phyloP scores from a whole-genome alignment of 1,140 invertebrate genomes.

The Orussus abietinus region DNA sequence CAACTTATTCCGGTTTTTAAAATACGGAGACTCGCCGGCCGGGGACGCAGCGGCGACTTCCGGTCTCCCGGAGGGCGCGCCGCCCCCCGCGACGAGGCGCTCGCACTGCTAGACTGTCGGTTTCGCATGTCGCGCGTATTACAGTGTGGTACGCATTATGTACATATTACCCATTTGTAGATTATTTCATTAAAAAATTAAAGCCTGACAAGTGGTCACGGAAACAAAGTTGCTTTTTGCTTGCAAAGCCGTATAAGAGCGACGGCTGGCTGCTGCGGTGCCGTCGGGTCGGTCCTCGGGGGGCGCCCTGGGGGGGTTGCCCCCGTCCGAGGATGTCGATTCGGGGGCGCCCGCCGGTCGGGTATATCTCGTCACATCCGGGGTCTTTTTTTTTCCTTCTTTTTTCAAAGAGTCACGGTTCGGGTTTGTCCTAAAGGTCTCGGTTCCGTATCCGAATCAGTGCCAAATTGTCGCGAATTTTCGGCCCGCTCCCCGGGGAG shows the following conservation, averaged over 20 bases:
- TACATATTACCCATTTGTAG: slow-evolving; percentile 49
- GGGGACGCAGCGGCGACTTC: slow-evolving; percentile 42
- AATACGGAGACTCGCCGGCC: slow-evolving; percentile 52
- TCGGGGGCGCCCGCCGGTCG: slow-evolving; percentile 4
- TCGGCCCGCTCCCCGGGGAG: no score
- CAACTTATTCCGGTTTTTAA: slow-evolving; percentile 57
- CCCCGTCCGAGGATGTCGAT: slow-evolving; percentile 9
- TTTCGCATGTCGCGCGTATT: slow-evolving; percentile 54
- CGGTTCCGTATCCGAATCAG: slow-evolving; percentile 46
- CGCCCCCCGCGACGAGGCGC: slow-evolving; percentile 51
- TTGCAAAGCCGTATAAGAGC: slow-evolving; percentile 44
- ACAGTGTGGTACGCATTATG: slow-evolving; percentile 47
- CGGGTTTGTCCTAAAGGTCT: slow-evolving; percentile 24
- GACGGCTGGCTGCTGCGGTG: slow-evolving; percentile 32
- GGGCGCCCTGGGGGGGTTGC: no score
- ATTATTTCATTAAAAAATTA: slow-evolving; percentile 58
- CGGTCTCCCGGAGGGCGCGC: slow-evolving; percentile 44
- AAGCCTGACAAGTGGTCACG: slow-evolving; percentile 52
- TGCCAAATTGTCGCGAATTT: slow-evolving; percentile 45
- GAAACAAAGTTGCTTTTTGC: slow-evolving; percentile 47
- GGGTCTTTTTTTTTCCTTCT: slow-evolving; percentile 18
- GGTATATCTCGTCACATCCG: slow-evolving; percentile 28
- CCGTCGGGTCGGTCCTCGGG: no score
- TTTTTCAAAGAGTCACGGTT: slow-evolving; percentile 5
- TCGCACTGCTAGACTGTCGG: slow-evolving; percentile 56